These are phyloP conservation scores for Parthenolecanium corni DNA, from an alignment of 2,888 invertebrate species.

Conservation along the genomic window DNA sequence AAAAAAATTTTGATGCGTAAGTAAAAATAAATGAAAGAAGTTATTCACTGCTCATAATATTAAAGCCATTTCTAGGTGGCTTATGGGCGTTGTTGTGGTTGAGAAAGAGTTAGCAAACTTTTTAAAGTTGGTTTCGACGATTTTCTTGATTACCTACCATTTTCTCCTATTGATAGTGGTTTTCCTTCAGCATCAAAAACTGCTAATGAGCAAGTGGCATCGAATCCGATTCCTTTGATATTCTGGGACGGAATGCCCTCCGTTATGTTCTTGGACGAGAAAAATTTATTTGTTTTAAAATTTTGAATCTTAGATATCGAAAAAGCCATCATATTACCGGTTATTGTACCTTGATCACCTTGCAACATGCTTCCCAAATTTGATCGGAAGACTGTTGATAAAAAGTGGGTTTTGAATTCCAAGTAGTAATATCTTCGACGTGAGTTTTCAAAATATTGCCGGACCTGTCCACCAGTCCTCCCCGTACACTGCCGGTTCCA, in stretches of 20 bases:
- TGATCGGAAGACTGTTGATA: slow-evolving; percentile 86
- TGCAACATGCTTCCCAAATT: slow-evolving; percentile 68
- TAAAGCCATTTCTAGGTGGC: no score
- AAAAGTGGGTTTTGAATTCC: slow-evolving; percentile 61
- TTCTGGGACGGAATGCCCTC: not conserved
- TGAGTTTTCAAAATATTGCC: slow-evolving; percentile 57
- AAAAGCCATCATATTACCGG: no score
- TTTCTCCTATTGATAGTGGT: slow-evolving; percentile 55
- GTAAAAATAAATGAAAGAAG: no score
- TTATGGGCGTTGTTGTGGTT: no score
- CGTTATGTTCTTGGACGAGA: no score
- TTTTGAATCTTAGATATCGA: no score
- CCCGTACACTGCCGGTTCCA: slow-evolving; percentile 81
- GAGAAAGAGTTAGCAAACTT: no score
- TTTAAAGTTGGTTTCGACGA: no score
- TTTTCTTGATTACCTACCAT: not conserved
- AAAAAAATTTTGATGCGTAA: no score
- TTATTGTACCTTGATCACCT: slow-evolving; percentile 62
- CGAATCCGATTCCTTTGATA: slow-evolving; percentile 83
- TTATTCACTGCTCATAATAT: no score
- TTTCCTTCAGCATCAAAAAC: slow-evolving; percentile 56
- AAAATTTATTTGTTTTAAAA: no score
- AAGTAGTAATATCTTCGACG: slow-evolving; percentile 57
- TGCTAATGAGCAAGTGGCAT: slow-evolving; percentile 89
- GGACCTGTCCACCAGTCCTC: slow-evolving; percentile 57